A percentile compares a stretch with the other conserved stretches of the same genome.
phyloP scores from a whole-genome alignment of 2,797 vertebrate species.

The Sebastes oblongus region DNA sequence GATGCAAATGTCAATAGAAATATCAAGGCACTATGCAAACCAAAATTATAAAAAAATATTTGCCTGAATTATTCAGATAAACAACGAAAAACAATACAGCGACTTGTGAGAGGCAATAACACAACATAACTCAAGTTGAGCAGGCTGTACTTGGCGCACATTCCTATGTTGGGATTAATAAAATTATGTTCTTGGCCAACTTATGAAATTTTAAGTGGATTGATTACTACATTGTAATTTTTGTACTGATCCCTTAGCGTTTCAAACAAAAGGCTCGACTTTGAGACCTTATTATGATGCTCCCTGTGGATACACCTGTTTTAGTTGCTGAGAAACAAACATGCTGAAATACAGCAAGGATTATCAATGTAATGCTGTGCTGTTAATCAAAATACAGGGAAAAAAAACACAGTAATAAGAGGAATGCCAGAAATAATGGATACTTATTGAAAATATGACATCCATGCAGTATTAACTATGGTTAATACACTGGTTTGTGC shows the following conservation, averaged over 20 bases:
- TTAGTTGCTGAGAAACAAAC: slow-evolving; percentile 40
- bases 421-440: neutral
- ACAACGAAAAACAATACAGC: neutral
- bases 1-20: neutral
- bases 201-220: slow-evolving; percentile 1
- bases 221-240: neutral
- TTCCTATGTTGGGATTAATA: neutral
- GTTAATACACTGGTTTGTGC: neutral
- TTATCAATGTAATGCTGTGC: neutral
- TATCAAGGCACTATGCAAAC: neutral
- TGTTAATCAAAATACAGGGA: neutral
- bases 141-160: neutral
- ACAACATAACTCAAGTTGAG: neutral
- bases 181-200: neutral
- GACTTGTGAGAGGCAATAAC: neutral
- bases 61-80: neutral
- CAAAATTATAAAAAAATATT: neutral
- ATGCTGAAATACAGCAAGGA: neutral
- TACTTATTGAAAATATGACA: neutral
- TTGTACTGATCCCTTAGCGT: neutral
- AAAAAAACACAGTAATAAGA: neutral
- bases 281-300: neutral
- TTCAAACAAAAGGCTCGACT: neutral
- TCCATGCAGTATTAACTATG: neutral
- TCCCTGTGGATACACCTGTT: slow-evolving; percentile 14